These are phyloP conservation scores for Prunella strophiata DNA, from an alignment of 2,797 vertebrate species.

Conservation along the genomic window DNA sequence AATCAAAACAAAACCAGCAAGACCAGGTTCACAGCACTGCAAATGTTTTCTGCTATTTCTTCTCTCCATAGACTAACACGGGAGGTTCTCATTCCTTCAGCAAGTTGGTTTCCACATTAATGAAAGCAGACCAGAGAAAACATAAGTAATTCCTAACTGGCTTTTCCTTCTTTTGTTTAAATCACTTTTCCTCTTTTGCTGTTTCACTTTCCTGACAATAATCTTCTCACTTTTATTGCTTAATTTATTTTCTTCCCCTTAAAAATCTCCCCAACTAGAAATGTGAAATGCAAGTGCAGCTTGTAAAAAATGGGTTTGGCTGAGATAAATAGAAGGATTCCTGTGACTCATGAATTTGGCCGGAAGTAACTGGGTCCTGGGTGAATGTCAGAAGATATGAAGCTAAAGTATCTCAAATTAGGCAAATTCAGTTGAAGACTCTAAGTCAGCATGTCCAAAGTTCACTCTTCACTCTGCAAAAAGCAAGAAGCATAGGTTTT, in stretches of 20 bases:
- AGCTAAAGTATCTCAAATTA: background rate
- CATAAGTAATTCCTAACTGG: background rate
- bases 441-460: background rate
- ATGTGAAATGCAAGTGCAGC: background rate
- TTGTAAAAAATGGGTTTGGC: background rate
- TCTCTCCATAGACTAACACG: background rate
- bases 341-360: background rate
- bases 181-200: background rate
- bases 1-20: background rate
- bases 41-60: background rate
- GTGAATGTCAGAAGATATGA: background rate
- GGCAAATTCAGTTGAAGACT: background rate
- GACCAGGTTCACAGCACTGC: background rate
- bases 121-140: background rate
- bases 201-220: slow-evolving; percentile 13
- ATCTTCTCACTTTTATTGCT: background rate
- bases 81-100: background rate
- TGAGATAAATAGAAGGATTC: background rate
- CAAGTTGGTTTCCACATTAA: background rate
- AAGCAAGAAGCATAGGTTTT: background rate
- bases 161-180: background rate
- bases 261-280: background rate
- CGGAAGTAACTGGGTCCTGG: background rate
- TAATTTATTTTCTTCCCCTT: slow-evolving; percentile 12
- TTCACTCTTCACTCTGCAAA: slow-evolving; percentile 1